phyloP scores from a whole-genome alignment of 1,140 invertebrate species.

The Calliopsis andreniformis region DNA sequence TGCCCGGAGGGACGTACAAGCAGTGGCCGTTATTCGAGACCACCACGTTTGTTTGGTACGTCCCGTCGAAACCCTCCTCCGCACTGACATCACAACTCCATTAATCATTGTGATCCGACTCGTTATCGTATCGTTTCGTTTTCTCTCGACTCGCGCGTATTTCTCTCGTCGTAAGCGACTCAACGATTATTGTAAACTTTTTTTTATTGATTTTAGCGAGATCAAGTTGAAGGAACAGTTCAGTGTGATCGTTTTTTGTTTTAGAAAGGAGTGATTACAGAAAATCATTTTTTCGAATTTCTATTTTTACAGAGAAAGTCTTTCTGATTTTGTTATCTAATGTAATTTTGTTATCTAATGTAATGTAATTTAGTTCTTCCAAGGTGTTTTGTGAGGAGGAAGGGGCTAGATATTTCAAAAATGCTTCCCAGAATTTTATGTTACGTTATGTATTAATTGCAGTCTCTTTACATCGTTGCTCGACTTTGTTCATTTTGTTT shows the following conservation, averaged over 20 bases:
- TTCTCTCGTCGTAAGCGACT: conserved; percentile 41
- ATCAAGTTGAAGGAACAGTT: conserved; percentile 14
- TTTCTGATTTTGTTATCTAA: no score
- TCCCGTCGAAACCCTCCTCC: conserved; percentile 98
- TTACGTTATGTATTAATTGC: not conserved
- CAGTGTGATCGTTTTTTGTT: not conserved
- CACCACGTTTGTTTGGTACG: conserved; percentile 98
- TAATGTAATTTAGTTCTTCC: not conserved
- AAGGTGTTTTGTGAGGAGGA: not conserved
- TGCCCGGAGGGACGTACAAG: conserved; percentile 98
- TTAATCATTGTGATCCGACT: conserved; percentile 64
- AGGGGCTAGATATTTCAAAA: not conserved
- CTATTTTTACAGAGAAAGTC: no score
- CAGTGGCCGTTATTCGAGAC: conserved; percentile 97
- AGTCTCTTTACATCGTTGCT: not conserved
- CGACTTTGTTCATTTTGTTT: not conserved
- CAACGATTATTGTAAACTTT: conserved; percentile 25
- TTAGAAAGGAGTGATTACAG: not conserved
- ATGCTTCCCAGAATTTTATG: no score
- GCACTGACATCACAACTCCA: conserved; percentile 86
- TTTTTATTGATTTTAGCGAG: conserved; percentile 10
- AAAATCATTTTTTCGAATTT: no score
- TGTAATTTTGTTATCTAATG: no score
- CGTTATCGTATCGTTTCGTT: conserved; percentile 36
- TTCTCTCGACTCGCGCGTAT: no score